Conservation (phyloP, 2,797 vertebrate genomes). For the Phalanger gymnotis region DNA sequence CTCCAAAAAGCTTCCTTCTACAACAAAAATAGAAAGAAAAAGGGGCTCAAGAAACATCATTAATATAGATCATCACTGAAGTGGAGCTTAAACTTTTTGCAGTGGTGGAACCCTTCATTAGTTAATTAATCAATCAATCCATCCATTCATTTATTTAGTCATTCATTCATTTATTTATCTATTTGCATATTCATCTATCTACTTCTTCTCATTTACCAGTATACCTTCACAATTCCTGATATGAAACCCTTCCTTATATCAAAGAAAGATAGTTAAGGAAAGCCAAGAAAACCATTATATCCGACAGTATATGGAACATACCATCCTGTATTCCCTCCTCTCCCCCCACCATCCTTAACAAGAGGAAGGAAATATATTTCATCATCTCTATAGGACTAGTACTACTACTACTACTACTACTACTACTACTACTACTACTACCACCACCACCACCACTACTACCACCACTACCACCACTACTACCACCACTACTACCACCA, state of each 20-base stretch:
- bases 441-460: too few species aligned
- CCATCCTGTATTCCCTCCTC: not conserved
- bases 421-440: too few species aligned
- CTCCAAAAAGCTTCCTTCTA: slow-evolving; percentile 92
- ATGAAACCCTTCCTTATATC: not conserved
- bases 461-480: too few species aligned
- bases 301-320: not conserved
- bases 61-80: not conserved
- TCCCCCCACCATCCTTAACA: not conserved
- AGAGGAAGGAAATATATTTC: not conserved
- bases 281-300: not conserved
- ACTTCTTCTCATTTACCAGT: not conserved
- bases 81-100: not conserved
- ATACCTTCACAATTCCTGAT: not conserved
- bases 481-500: too few species aligned
- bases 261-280: not conserved
- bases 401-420: too few species aligned
- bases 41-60: not conserved
- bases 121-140: not conserved
- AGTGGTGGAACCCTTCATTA: not conserved
- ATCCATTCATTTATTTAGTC: not conserved
- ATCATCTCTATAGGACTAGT: not conserved
- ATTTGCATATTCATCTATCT: not conserved
- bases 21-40: not conserved
- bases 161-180: not conserved